Evolutionary conservation across 2,888 invertebrate genomes (phyloP), one percentile per base, ranked within the genome.

Genomic region (Cheilosia variabilis): DNA sequence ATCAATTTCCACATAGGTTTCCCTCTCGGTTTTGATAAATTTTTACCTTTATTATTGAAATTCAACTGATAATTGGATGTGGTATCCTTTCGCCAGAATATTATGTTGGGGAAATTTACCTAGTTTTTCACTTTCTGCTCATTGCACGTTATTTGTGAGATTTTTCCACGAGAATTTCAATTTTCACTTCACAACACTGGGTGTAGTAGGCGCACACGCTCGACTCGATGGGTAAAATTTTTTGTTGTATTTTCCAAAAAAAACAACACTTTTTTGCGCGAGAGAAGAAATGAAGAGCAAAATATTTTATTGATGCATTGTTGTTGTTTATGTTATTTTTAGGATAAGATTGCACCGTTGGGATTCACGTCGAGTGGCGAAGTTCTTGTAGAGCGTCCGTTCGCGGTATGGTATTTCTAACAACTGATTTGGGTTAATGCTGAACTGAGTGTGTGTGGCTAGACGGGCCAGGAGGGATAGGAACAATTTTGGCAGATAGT

Each of bases 1-100:
- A 84, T 84, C 84, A 84, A 84, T 84, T 79, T 78, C 68, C 83
- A 83, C 73, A 65, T 78, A 69, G 65, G 78, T 83, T 83, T 84
- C 66, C 75, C 68, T 71, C 77, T 77, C 47, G 65, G 57, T 82
- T 72, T 55, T 27, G 19, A 71, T 52, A 45, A 68, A 60, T 37
- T 77, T 79, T 31, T 27, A 31, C 10, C 37, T 7, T 55, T 47
- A 10, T 37, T 27, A 27, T 50, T 13, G 45, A 27, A 37, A 15
- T 43, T 45, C 9, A 41, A 58, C 31, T 9, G n/a, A 37, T 5
- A 57, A 52, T 43, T 19, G n/a, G 17, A 34, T 68, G 31, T 37
- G 15, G 10, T 47, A 52, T 4, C 4, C 34, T 22, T 47, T 19
- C 37, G 17, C 7, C 22, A 60, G 24, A 19, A 68, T 45, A 60